Conservation (phyloP, 2,797 vertebrate species). For the Salarias fasciatus region DNA sequence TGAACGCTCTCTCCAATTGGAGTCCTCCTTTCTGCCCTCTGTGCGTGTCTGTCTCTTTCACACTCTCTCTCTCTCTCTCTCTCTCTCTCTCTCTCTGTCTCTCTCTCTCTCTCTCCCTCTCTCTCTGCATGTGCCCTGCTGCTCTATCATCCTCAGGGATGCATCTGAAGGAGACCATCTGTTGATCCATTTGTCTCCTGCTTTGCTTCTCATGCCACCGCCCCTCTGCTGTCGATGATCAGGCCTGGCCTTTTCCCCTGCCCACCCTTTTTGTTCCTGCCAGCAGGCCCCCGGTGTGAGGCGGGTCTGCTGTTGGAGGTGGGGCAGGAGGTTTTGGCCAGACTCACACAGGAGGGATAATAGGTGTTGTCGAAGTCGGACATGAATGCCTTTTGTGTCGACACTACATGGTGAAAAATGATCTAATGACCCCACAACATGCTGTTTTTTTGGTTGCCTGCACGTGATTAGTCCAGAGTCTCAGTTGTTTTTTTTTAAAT, state of each 20-base stretch:
- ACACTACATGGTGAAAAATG: conserved; percentile 5
- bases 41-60: too few relatives aligned
- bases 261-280: conserved; percentile 58
- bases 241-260: conserved; percentile 64
- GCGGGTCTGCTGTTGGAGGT: conserved; percentile 38
- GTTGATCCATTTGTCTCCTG: conserved; percentile 84
- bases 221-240: conserved; percentile 69
- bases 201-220: conserved; percentile 72
- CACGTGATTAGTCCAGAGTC: conserved; percentile 38
- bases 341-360: conserved; percentile 46
- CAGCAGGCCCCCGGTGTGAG: conserved; percentile 43
- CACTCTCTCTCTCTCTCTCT: too few relatives aligned
- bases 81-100: conserved; percentile 47
- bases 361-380: conserved; percentile 15
- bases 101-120: conserved; percentile 48
- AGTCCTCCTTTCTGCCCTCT: conserved; percentile 26
- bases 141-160: conserved; percentile 81
- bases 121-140: conserved; percentile 68
- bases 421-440: conserved; percentile 51
- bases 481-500: conserved; percentile 11
- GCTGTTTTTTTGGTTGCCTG: conserved; percentile 50
- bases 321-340: conserved; percentile 38
- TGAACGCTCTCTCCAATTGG: conserved; percentile 60
- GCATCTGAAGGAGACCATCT: conserved; percentile 84
- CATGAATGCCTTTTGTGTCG: conserved; percentile 16